These are phyloP conservation scores for Amblyjoppa proteus DNA, from an alignment of 2,888 invertebrate genomes.

Conservation along the genomic window DNA sequence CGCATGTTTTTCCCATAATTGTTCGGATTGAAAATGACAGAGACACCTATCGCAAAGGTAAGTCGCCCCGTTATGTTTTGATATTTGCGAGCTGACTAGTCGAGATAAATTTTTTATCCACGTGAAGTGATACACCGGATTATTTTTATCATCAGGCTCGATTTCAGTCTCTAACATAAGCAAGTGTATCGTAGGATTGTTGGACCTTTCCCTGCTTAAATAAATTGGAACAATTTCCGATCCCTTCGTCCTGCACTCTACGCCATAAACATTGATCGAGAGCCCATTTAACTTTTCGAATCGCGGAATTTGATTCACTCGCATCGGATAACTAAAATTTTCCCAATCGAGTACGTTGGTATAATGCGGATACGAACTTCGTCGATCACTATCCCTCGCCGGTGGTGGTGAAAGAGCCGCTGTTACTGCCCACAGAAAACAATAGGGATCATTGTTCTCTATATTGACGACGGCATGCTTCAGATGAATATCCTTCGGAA, in stretches of 20 bases:
- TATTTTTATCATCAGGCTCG: conserved; percentile 1
- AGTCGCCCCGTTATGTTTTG: no score
- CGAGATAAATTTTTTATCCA: background rate
- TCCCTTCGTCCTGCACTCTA: conserved; percentile 2
- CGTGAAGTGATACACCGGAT: conserved; percentile 27
- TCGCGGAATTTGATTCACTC: conserved; percentile 56
- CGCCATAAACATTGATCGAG: conserved; percentile 68
- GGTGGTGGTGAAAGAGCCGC: no score
- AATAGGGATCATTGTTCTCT: no score
- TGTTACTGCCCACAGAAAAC: no score
- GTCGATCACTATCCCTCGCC: no score
- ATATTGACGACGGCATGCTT: no score
- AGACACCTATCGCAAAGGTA: no score
- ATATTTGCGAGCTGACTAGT: conserved; percentile 4
- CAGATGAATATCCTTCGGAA: no score
- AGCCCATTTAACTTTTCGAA: conserved; percentile 70
- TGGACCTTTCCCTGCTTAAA: conserved; percentile 18
- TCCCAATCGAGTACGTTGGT: conserved; percentile 60
- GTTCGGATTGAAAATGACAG: no score
- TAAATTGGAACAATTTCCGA: conserved; percentile 33
- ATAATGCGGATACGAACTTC: conserved; percentile 60
- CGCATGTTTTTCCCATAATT: no score
- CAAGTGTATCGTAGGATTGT: conserved; percentile 24
- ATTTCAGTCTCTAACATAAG: conserved; percentile 30
- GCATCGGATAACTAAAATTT: conserved; percentile 64